Conservation (phyloP, 1,140 invertebrate species). For the Euura lappo region DNA sequence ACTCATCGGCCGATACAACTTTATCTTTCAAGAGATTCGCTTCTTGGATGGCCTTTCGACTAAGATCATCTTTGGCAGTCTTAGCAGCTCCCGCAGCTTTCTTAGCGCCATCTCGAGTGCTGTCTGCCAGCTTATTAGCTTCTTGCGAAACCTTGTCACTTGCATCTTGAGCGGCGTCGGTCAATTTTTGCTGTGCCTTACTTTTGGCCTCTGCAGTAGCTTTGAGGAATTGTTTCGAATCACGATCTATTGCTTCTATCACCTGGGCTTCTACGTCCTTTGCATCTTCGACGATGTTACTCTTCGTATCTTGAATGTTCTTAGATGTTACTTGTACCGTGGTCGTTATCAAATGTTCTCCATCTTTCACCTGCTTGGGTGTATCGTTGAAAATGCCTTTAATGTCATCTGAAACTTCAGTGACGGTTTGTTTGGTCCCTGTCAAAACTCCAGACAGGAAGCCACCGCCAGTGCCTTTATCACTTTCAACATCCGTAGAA, state of each 20-base stretch:
- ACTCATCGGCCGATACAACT: constrained; percentile 13
- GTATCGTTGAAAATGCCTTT: constrained; percentile 37
- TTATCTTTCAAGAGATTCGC: constrained; percentile 20
- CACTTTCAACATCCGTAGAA: neutral
- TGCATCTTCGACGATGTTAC: neutral
- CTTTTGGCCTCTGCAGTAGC: neutral
- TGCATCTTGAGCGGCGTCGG: neutral
- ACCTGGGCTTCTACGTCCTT: neutral
- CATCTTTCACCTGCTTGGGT: constrained; percentile 17
- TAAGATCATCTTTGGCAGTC: constrained; percentile 14
- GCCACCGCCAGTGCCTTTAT: neutral
- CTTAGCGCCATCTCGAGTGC: neutral
- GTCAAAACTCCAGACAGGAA: constrained; percentile 31
- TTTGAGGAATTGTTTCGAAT: neutral
- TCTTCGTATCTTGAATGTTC: neutral
- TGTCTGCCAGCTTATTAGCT: constrained; percentile 3
- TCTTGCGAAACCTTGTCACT: neutral
- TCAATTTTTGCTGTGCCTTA: neutral
- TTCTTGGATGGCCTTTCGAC: constrained; percentile 28
- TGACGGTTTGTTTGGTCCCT: constrained; percentile 39
- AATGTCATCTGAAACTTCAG: constrained; percentile 41
- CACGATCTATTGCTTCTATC: neutral
- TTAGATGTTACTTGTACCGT: neutral
- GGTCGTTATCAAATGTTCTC: constrained; percentile 1
- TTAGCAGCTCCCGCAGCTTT: constrained; percentile 19